A percentile compares a stretch with the other conserved stretches of the same genome.
Evolutionary conservation across 92 coral and sea anemone genomes (phyloP).

Genomic region (Parazoanthus darwini): DNA sequence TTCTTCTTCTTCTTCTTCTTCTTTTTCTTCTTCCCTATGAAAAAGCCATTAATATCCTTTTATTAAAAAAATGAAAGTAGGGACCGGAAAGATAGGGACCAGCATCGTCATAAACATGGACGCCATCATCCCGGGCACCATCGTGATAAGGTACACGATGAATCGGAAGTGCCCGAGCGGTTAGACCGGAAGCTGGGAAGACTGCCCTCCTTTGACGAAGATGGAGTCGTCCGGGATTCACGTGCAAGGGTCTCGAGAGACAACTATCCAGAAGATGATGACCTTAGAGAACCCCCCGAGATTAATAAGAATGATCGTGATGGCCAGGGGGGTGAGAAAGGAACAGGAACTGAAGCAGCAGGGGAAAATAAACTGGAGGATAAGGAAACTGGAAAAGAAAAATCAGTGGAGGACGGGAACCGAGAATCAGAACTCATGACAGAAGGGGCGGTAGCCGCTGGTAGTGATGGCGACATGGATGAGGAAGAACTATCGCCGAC

Average conservation of each 20-base stretch:
- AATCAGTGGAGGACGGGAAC: neutral
- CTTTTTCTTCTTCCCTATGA: too few species aligned
- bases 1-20: too few species aligned
- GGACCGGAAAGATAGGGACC: constrained; percentile 24
- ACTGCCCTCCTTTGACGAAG: constrained; percentile 24
- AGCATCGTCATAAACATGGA: constrained; percentile 37
- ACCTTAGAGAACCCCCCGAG: neutral
- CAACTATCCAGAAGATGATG: neutral
- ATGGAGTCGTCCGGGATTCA: constrained; percentile 23
- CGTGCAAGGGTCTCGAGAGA: constrained; percentile 18
- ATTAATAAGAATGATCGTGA: neutral
- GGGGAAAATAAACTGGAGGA: neutral
- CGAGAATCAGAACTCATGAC: neutral
- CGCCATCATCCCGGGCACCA: constrained; percentile 27
- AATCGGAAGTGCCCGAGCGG: constrained; percentile 32
- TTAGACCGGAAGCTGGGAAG: constrained; percentile 26
- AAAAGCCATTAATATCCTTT: too few species aligned
- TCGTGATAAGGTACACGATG: constrained; percentile 1
- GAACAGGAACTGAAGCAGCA: neutral
- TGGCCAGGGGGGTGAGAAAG: neutral
- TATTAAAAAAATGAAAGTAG: too few species aligned
- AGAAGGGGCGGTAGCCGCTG: neutral
- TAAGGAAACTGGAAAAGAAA: neutral
- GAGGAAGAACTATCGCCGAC: constrained; percentile 6
- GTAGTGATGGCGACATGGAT: neutral